A percentile compares a stretch with the other conserved stretches of the same genome.
Evolutionary conservation across 37 sponge, comb jelly and placozoan genomes (phyloP).

Genomic region (Diacarnus erythraeanus): DNA sequence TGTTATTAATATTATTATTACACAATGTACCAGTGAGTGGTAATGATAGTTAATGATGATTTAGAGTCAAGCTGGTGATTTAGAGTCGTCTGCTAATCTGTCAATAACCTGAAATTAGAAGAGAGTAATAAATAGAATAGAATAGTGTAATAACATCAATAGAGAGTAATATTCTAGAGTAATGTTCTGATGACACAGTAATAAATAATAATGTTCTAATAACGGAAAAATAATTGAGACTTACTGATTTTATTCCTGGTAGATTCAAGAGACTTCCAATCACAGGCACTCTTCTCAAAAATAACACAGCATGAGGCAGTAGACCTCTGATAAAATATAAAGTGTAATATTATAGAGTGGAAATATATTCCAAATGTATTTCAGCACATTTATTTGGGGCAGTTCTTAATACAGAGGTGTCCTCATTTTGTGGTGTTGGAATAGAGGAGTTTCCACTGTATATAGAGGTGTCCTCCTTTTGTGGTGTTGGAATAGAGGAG

Average conservation of each 20-base stretch:
- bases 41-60: not conserved
- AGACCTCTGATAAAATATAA: conserved; percentile 67
- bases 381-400: not conserved
- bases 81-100: conserved; percentile 52
- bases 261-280: conserved; percentile 87
- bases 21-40: not conserved
- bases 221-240: too few relatives aligned
- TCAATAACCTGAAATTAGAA: conserved; percentile 21
- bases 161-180: not conserved
- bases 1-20: too few relatives aligned
- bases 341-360: not conserved
- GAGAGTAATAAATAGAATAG: too few relatives aligned
- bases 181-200: not conserved
- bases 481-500: too few relatives aligned
- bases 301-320: conserved; percentile 80
- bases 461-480: not conserved
- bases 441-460: too few relatives aligned
- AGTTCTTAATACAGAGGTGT: too few relatives aligned
- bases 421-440: too few relatives aligned
- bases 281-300: conserved; percentile 85
- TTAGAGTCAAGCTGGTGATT: conserved; percentile 37
- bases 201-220: too few relatives aligned
- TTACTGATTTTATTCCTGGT: conserved; percentile 81
- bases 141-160: not conserved
- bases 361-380: too few relatives aligned